Conservation (phyloP, 2,888 invertebrate species). For the Dyspetes luteomarginatus region DNA sequence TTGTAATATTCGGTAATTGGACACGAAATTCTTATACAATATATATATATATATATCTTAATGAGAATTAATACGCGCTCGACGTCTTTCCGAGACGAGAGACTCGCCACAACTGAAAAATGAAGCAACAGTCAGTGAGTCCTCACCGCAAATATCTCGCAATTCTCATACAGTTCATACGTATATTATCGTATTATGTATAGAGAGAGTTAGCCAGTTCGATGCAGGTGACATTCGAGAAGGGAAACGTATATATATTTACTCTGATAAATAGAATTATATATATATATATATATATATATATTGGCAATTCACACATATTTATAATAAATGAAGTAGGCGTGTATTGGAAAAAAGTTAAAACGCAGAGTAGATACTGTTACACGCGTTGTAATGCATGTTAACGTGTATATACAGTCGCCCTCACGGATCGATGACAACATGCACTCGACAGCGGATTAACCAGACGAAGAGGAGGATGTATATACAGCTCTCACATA, state of each 20-base stretch:
- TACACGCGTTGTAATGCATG: conserved; percentile 18
- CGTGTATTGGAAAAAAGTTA: conserved; percentile 9
- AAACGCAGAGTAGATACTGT: conserved; percentile 30
- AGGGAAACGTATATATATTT: conserved; percentile 17
- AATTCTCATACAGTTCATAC: conserved; percentile 36
- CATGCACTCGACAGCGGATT: conserved; percentile 34
- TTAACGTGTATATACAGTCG: background rate
- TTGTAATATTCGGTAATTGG: too few relatives aligned
- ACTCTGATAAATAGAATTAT: background rate
- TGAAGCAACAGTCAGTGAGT: conserved; percentile 36
- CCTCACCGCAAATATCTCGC: conserved; percentile 54
- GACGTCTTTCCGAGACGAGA: conserved; percentile 33
- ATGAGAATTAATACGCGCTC: conserved; percentile 14
- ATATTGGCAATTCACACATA: conserved; percentile 9
- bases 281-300: background rate
- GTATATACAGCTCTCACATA: background rate
- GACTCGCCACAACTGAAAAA: conserved; percentile 35
- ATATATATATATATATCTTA: background rate
- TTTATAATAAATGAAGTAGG: background rate
- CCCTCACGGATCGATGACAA: conserved; percentile 57
- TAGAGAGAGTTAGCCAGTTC: background rate
- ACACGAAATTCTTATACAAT: background rate
- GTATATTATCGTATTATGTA: conserved; percentile 6
- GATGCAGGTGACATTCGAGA: conserved; percentile 56
- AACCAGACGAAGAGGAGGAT: conserved; percentile 25